These are phyloP conservation scores for Denticeps clupeoides DNA, from an alignment of 2,797 vertebrate species.

Conservation along the genomic window DNA sequence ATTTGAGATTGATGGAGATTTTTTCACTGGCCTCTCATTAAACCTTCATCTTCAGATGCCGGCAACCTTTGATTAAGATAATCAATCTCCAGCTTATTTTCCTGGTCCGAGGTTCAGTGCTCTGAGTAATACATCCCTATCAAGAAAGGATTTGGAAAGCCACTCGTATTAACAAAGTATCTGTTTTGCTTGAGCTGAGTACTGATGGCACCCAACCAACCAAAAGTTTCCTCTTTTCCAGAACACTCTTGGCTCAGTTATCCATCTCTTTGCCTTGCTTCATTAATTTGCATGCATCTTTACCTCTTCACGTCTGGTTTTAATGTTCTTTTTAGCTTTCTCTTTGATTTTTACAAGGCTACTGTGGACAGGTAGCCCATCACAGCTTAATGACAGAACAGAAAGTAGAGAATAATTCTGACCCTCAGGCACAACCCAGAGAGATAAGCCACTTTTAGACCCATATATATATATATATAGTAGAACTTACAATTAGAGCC, in stretches of 20 bases:
- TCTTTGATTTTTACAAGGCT: no score
- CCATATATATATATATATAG: no score
- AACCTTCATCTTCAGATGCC: not conserved
- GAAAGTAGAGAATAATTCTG: no score
- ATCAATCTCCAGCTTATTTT: slow-evolving; percentile 19
- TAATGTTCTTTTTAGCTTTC: not conserved
- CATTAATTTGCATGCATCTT: slow-evolving; percentile 22
- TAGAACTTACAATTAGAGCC: no score
- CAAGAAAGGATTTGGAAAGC: slow-evolving; percentile 5
- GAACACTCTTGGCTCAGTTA: no score
- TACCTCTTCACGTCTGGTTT: no score
- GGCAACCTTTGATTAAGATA: slow-evolving; percentile 20
- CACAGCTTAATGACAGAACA: no score
- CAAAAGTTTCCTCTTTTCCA: no score
- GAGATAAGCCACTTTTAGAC: no score
- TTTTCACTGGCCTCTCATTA: slow-evolving; percentile 13
- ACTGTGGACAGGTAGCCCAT: no score
- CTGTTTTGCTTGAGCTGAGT: slow-evolving; percentile 13
- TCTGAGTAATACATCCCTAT: slow-evolving; percentile 17
- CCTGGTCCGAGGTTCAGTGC: slow-evolving; percentile 1
- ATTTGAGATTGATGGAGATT: not conserved
- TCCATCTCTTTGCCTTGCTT: slow-evolving; percentile 12
- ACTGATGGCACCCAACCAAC: slow-evolving; percentile 9
- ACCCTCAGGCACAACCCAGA: no score
- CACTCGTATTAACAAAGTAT: slow-evolving; percentile 13